Conservation (phyloP, 2,888 invertebrate species). For the Cheilosia soror region DNA sequence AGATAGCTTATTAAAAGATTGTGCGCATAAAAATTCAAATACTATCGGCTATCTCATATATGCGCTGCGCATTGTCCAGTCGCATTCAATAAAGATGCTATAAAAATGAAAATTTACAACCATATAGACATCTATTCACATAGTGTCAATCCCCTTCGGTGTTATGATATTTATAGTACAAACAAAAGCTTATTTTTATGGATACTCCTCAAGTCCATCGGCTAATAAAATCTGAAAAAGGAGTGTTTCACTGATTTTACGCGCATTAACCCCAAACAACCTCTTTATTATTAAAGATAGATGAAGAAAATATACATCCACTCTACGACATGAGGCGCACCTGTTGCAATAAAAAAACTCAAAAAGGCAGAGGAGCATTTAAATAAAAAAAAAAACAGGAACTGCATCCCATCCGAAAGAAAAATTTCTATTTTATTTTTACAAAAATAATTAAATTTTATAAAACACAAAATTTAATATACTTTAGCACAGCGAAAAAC, state of each 20-base stretch:
- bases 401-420: conserved; percentile 17
- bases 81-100: conserved; percentile 1
- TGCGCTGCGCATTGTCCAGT: neutral
- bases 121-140: neutral
- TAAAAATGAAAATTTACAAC: conserved; percentile 39
- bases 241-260: conserved; percentile 57
- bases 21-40: neutral
- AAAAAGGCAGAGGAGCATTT: neutral
- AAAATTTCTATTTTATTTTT: conserved; percentile 19
- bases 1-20: neutral
- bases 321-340: conserved; percentile 36
- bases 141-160: conserved; percentile 1
- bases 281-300: conserved; percentile 29
- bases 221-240: conserved; percentile 44
- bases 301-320: conserved; percentile 20
- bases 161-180: conserved; percentile 6
- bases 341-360: conserved; percentile 54
- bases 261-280: conserved; percentile 43
- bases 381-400: conserved; percentile 7
- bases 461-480: conserved; percentile 12
- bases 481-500: conserved; percentile 17
- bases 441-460: conserved; percentile 29
- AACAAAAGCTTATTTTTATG: conserved; percentile 47
- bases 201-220: conserved; percentile 15
- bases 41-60: neutral